phyloP scores from a whole-genome alignment of 64 coral and sea anemone species.

The Pocillopora verrucosa region DNA sequence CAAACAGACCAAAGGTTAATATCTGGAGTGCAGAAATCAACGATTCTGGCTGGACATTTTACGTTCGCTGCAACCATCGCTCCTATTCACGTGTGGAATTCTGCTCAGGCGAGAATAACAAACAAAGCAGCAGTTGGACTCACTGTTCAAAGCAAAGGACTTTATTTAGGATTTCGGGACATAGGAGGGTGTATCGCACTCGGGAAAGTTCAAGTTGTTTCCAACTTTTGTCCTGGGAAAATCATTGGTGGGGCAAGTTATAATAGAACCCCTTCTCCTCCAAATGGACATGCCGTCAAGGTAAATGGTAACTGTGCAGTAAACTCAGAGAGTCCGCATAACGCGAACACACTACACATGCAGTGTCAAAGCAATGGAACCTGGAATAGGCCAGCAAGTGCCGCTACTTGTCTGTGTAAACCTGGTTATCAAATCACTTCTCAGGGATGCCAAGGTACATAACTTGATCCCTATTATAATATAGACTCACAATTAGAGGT shows the following conservation, averaged over 20 bases:
- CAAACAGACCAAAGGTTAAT: slow-evolving; percentile 21
- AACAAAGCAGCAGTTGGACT: slow-evolving; percentile 46
- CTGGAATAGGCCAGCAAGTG: slow-evolving; percentile 22
- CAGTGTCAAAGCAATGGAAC: slow-evolving; percentile 55
- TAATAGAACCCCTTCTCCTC: slow-evolving; percentile 22
- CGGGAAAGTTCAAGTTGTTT: slow-evolving; percentile 34
- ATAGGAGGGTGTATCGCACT: slow-evolving; percentile 68
- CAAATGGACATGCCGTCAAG: neutral
- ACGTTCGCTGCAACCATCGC: slow-evolving; percentile 36
- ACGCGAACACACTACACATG: neutral
- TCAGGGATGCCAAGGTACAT: slow-evolving; percentile 40
- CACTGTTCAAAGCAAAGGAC: slow-evolving; percentile 8
- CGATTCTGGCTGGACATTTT: slow-evolving; percentile 49
- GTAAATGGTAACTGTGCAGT: slow-evolving; percentile 46
- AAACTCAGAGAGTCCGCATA: slow-evolving; percentile 43
- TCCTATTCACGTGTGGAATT: slow-evolving; percentile 46
- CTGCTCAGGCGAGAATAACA: neutral
- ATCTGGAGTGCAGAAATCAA: slow-evolving; percentile 46
- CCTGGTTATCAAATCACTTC: slow-evolving; percentile 45
- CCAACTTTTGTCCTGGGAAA: slow-evolving; percentile 32
- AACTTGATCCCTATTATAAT: neutral
- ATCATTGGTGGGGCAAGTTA: slow-evolving; percentile 43
- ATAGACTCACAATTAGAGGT: neutral
- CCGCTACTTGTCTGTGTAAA: slow-evolving; percentile 55
- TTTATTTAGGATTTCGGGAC: slow-evolving; percentile 74